Evolutionary conservation across 2,113 vertebrate species (phyloP).

Genomic region (Amia ocellicauda): DNA sequence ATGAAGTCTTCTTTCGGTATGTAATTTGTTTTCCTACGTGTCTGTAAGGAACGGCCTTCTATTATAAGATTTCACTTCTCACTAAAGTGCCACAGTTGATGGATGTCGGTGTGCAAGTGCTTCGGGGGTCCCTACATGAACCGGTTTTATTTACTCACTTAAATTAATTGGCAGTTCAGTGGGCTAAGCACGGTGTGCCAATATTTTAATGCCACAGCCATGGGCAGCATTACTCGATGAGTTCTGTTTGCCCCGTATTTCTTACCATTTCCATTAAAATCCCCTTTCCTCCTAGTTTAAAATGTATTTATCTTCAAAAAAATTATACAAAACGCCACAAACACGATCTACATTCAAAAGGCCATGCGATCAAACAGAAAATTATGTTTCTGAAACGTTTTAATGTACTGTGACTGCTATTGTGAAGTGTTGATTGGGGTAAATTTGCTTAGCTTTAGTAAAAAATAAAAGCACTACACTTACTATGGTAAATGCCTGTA

Average conservation of each 20-base stretch:
- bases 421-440: too few species aligned
- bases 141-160: conserved; percentile 2
- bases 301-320: conserved; percentile 4
- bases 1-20: not conserved
- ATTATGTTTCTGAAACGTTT: too few species aligned
- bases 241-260: not conserved
- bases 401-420: too few species aligned
- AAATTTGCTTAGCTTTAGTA: too few species aligned
- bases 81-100: conserved; percentile 22
- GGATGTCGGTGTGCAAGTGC: conserved; percentile 5
- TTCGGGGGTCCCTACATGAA: not conserved
- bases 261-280: not conserved
- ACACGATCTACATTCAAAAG: too few species aligned
- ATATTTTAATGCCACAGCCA: not conserved
- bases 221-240: not conserved
- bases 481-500: not conserved
- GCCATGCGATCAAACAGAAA: too few species aligned
- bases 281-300: not conserved
- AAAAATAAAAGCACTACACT: not conserved
- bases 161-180: conserved; percentile 13
- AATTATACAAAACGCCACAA: conserved; percentile 4
- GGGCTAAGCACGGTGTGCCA: not conserved
- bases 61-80: conserved; percentile 19
- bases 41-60: conserved; percentile 8
- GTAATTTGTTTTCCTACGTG: conserved; percentile 4